Conservation (phyloP, 2,113 vertebrate genomes). For the Paedocypris sp. region DNA sequence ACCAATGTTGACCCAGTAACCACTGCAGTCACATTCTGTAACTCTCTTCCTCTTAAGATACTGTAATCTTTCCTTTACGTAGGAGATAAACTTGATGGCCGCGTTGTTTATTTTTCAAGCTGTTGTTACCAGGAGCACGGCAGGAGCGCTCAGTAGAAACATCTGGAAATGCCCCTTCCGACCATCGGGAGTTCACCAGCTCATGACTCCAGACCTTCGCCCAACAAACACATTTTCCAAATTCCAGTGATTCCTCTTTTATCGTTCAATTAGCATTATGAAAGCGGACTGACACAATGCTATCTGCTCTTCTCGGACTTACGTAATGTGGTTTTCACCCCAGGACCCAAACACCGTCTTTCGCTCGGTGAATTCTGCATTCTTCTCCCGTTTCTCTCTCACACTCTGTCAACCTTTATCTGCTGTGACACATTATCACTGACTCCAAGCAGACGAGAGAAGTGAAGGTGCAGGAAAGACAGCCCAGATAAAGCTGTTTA, state of each 20-base stretch:
- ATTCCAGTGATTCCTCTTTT: constrained; percentile 46
- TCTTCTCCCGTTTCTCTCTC: constrained; percentile 23
- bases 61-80: not conserved
- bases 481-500: constrained; percentile 18
- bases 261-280: constrained; percentile 55
- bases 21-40: not conserved
- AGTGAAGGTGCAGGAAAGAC: constrained; percentile 18
- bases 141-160: not conserved
- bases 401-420: constrained; percentile 22
- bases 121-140: not conserved
- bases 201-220: not conserved
- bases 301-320: constrained; percentile 49
- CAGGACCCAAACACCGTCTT: constrained; percentile 4
- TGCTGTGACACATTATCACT: constrained; percentile 12
- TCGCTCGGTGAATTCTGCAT: constrained; percentile 3
- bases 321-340: constrained; percentile 33
- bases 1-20: constrained; percentile 10
- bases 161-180: constrained; percentile 7
- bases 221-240: constrained; percentile 5
- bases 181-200: no score
- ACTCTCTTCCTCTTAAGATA: not conserved
- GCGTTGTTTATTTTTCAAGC: constrained; percentile 6
- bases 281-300: constrained; percentile 56
- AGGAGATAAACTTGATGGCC: not conserved
- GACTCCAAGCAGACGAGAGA: constrained; percentile 2